phyloP scores from a whole-genome alignment of 1,140 invertebrate species.

The Drosophila willistoni region DNA sequence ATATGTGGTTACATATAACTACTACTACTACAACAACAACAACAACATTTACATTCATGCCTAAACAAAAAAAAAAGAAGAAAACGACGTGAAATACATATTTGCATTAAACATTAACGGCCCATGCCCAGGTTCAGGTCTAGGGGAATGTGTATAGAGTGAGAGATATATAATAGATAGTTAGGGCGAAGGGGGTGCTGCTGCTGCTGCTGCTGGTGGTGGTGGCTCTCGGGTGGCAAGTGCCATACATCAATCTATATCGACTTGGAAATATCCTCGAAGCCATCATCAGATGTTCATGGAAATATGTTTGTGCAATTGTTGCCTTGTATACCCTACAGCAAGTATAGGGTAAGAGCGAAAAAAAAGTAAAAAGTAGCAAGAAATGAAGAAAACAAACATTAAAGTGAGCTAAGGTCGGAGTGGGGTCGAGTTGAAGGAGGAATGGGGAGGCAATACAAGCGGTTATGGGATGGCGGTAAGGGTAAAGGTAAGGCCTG shows the following conservation, averaged over 20 bases:
- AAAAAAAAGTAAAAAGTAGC: constrained; percentile 46
- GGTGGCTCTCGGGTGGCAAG: neutral
- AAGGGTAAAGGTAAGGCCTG: constrained; percentile 3
- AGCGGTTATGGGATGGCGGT: constrained; percentile 1
- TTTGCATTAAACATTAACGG: constrained; percentile 80
- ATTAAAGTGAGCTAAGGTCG: constrained; percentile 54
- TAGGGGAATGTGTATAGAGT: neutral
- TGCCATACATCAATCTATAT: no score
- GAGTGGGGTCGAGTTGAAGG: constrained; percentile 18
- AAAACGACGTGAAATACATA: constrained; percentile 58
- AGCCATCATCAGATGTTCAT: neutral
- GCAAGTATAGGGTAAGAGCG: neutral
- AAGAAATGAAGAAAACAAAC: constrained; percentile 72
- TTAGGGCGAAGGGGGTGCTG: neutral
- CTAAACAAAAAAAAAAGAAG: neutral
- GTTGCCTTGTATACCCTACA: no score
- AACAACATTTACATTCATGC: neutral
- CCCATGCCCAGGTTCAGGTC: neutral
- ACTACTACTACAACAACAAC: neutral
- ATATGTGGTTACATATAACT: constrained; percentile 8
- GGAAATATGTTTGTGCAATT: neutral
- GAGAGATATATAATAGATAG: neutral
- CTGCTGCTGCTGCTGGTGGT: neutral
- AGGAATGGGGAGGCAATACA: constrained; percentile 1
- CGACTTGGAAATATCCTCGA: neutral